Evolutionary conservation across 2,888 invertebrate species (phyloP), one percentile per base, ranked within the genome.

Genomic region (Deilephila elpenor): DNA sequence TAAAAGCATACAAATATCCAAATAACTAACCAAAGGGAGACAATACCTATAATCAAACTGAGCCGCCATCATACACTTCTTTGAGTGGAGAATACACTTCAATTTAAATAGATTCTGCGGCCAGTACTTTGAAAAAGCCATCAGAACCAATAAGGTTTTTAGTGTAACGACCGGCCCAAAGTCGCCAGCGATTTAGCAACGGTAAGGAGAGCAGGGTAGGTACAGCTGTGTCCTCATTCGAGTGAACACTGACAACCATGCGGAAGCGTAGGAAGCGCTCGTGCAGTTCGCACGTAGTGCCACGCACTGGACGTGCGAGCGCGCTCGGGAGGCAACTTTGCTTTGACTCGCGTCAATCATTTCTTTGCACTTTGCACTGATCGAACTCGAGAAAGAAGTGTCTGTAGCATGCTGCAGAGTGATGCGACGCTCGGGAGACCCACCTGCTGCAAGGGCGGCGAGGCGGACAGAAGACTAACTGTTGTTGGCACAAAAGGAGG

Each of bases 371-470:
- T 59, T 25, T 20, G 11, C 20, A 20, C 25, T 8, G 8, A 20
- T 20, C 25, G n/a, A 7, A 25, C 20, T 59, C 61, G 29, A 37
- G 37, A 64, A 20, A 37, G 37, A 64, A 51, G 67, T 67, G 67
- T 64, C 29, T 20, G 61, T 37, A 44, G 25, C 56, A 34, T 34
- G 64, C 25, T 37, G 67, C 37, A 34, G 19, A 37, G 11, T 37
- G 74, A 82, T 83, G 82, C 80, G 80, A 82, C 77, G 80, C 78
- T 75, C 74, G 71, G 19, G 19, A 32, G 53, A 88, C 89, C 83
- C 88, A 90, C 90, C 90, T 90, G 89, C 74, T 44, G 78, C 77
- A 78, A 77, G 70, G 83, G 74, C 60, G 86, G 77, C 82, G 84
- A 85, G 79, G 84, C 81, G 75, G 89, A 78, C 76, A 86, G 81